Evolutionary conservation across 2,113 vertebrate species (phyloP).

Genomic region (Hiodon alosoides): DNA sequence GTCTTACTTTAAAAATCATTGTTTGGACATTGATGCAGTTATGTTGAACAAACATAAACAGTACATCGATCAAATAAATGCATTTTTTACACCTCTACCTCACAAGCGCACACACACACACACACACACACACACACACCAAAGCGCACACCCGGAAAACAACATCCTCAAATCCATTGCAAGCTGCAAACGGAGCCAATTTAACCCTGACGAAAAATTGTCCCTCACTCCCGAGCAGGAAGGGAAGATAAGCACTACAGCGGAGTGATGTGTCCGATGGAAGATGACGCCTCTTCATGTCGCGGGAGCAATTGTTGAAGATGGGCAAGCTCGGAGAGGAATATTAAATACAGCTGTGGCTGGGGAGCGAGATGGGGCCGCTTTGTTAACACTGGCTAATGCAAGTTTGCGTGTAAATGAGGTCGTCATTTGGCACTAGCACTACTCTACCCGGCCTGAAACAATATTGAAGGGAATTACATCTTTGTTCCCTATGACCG

Average conservation of each 20-base stretch:
- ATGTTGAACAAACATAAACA: no score
- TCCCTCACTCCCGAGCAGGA: constrained; percentile 2
- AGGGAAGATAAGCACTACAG: constrained; percentile 5
- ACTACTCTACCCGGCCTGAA: no score
- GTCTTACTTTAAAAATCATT: no score
- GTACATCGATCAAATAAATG: no score
- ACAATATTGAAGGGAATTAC: no score
- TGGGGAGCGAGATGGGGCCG: not conserved
- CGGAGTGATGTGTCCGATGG: constrained; percentile 11
- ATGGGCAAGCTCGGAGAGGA: not conserved
- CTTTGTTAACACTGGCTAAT: not conserved
- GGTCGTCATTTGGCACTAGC: no score
- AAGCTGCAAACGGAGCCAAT: constrained; percentile 5
- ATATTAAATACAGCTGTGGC: constrained; percentile 3
- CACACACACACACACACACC: not conserved
- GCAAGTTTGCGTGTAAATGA: not conserved
- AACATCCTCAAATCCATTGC: not conserved
- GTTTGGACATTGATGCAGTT: no score
- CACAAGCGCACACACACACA: not conserved
- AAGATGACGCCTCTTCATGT: not conserved
- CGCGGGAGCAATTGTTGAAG: constrained; percentile 5
- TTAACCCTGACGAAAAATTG: constrained; percentile 10
- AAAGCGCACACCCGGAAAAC: not conserved
- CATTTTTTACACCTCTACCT: no score
- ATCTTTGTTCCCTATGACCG: no score